Evolutionary conservation across 2,888 invertebrate genomes (phyloP).

Genomic region (Papilio demoleus): DNA sequence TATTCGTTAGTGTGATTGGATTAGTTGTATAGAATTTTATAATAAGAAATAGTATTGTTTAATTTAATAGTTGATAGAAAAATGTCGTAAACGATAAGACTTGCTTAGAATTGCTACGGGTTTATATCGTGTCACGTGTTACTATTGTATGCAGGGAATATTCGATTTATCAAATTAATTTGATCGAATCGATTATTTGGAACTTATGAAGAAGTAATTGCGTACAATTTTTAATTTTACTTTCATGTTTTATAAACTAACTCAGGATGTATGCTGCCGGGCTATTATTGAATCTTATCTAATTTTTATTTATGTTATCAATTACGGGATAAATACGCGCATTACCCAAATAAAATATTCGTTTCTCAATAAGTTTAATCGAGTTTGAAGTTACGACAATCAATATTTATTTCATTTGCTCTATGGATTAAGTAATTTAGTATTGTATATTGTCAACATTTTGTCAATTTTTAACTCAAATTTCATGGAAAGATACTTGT

Average conservation of each 20-base stretch:
- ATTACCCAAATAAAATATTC: no score
- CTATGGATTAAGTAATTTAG: no score
- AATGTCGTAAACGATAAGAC: slow-evolving; percentile 66
- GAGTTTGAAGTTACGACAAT: no score
- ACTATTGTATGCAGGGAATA: slow-evolving; percentile 42
- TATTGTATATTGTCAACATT: no score
- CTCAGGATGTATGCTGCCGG: background rate
- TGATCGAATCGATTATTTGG: slow-evolving; percentile 32
- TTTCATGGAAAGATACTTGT: no score
- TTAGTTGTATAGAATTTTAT: slow-evolving; percentile 33
- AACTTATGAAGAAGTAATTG: slow-evolving; percentile 20
- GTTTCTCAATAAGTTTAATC: no score
- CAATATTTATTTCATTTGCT: no score
- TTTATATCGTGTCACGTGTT: slow-evolving; percentile 46
- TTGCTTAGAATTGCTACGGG: slow-evolving; percentile 60
- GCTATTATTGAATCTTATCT: no score
- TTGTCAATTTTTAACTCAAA: no score
- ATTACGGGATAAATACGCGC: no score
- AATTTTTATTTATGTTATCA: no score
- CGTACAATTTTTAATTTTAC: slow-evolving; percentile 16
- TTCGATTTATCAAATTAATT: no score
- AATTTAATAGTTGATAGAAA: slow-evolving; percentile 67
- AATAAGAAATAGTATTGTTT: slow-evolving; percentile 49
- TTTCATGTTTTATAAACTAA: background rate
- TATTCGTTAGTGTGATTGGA: slow-evolving; percentile 21